Evolutionary conservation across 2,113 vertebrate species (phyloP), one percentile per base, ranked within the genome.

Genomic region (Menura novaehollandiae): DNA sequence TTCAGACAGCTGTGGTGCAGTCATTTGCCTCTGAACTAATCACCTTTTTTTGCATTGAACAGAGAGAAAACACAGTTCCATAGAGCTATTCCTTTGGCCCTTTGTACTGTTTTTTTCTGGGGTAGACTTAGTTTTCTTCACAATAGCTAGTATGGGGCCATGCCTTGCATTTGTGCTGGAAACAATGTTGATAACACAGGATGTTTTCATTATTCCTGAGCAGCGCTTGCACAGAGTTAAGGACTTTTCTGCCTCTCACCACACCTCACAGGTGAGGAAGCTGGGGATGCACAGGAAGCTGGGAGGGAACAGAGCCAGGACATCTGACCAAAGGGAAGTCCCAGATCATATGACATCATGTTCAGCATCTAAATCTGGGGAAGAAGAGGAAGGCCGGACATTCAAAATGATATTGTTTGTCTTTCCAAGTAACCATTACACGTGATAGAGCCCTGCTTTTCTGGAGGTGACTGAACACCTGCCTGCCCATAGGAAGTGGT

Each of bases 191-290:
- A 51, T 27, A 64, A 51, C 26, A 43, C 4, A 19, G 21, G 41
- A 32, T 27, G 10, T 27, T 64, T 41, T 64, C 13, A 32, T 32
- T 66, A 51, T 37, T 43, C 14, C 21, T 35, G 32, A 64, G 8
- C 15, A 58, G 17, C 6, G 11, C 21, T 73, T 51, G 17, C 9
- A 23, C 21, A 64, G 1, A 7, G 11, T 49, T 12, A 64, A 41
- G 12, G 17, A 8, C 6, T 46, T 87, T 28, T n/a, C 23, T 53
- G 26, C 1, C 1, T 46, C 39, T 39, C 15, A 69, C 15, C 23
- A 11, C 5, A 19, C 4, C 7, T 15, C 15, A 13, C 15, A 28
- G 28, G 33, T 0, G 0, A 69, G 23, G 23, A 46, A 62, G 19
- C 39, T 39, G 64, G 12, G 19, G 39, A 11, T 18, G 30, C 20